phyloP scores from a whole-genome alignment of 1,140 invertebrate genomes.

The Cryptotermes secundus region DNA sequence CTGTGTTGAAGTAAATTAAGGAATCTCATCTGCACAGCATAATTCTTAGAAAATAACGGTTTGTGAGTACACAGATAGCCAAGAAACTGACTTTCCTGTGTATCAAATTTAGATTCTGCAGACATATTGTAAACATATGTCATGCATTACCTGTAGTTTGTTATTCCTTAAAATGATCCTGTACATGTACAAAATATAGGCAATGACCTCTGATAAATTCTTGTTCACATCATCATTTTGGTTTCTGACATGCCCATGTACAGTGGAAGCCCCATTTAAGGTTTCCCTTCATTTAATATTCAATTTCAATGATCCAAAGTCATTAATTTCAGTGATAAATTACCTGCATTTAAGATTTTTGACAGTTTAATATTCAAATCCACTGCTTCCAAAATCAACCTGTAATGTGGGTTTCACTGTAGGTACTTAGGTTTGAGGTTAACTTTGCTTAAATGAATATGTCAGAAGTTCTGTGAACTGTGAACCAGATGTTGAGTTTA shows the following conservation, averaged over 20 bases:
- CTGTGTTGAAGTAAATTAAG: background rate
- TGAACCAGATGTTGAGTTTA: background rate
- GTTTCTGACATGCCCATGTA: background rate
- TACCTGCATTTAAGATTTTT: too few species aligned
- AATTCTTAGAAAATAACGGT: background rate
- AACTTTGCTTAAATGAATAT: background rate
- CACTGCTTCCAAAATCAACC: too few species aligned
- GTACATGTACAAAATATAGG: background rate
- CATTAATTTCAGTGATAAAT: too few species aligned
- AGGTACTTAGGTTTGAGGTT: background rate
- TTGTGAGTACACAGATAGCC: background rate
- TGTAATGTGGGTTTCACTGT: too few species aligned
- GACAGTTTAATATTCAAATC: too few species aligned
- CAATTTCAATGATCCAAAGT: too few species aligned
- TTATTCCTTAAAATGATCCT: background rate
- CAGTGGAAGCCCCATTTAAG: too few species aligned
- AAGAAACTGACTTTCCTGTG: background rate
- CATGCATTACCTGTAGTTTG: background rate
- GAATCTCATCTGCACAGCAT: background rate
- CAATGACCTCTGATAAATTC: background rate
- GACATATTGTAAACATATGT: background rate
- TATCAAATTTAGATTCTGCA: background rate
- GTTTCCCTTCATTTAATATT: too few species aligned
- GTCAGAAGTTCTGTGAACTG: background rate
- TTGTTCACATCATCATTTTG: conserved; percentile 1